Conservation (phyloP, 1,140 invertebrate genomes). For the Penaeus japonicus region DNA sequence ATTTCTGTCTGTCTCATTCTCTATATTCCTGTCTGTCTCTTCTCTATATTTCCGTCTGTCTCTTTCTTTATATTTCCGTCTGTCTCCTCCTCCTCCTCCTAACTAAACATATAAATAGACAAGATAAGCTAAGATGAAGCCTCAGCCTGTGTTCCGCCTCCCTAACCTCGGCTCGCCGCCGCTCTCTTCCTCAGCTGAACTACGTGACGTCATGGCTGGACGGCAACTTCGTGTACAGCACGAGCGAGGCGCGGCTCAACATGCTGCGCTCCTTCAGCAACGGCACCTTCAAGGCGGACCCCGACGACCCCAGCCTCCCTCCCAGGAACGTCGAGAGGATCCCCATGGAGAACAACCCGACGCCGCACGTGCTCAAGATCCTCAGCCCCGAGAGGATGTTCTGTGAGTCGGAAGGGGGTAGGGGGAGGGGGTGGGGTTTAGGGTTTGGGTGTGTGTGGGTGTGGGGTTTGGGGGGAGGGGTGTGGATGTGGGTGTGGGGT, state of each 20-base stretch:
- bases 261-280: slow-evolving; percentile 92
- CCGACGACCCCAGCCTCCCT: slow-evolving; percentile 78
- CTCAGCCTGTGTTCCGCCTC: too few species aligned
- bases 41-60: too few species aligned
- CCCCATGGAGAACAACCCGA: slow-evolving; percentile 92
- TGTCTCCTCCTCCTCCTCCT: too few species aligned
- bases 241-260: slow-evolving; percentile 94
- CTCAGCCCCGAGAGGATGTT: slow-evolving; percentile 90
- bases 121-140: too few species aligned
- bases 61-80: too few species aligned
- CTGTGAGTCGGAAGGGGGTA: slow-evolving; percentile 72
- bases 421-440: too few species aligned
- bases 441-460: too few species aligned
- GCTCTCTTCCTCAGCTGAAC: slow-evolving; percentile 79
- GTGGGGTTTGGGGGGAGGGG: too few species aligned
- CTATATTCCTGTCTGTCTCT: too few species aligned
- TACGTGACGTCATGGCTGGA: slow-evolving; percentile 98
- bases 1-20: too few species aligned
- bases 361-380: slow-evolving; percentile 89
- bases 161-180: not conserved
- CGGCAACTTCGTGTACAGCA: slow-evolving; percentile 97
- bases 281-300: slow-evolving; percentile 81
- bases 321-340: slow-evolving; percentile 90
- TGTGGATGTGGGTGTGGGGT: not conserved
- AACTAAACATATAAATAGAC: too few species aligned